These are phyloP conservation scores for Esox lucius DNA, from an alignment of 2,797 vertebrate genomes.

Conservation along the genomic window DNA sequence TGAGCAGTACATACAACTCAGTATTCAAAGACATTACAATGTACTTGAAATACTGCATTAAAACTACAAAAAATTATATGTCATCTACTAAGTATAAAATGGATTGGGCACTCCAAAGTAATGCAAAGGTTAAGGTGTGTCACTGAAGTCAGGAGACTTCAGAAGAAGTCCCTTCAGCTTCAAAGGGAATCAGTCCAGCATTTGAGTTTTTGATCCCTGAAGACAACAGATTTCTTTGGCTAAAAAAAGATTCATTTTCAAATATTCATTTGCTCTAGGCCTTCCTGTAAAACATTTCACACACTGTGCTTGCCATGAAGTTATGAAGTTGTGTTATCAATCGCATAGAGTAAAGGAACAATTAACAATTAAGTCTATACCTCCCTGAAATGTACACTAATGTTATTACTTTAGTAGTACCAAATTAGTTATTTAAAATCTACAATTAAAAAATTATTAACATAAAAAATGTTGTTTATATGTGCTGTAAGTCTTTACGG, in stretches of 20 bases:
- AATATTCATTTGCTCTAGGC: slow-evolving; percentile 44
- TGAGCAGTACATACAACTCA: slow-evolving; percentile 7
- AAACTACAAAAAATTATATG: slow-evolving; percentile 5
- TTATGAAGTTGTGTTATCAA: slow-evolving; percentile 62
- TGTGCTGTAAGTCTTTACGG: too few relatives aligned
- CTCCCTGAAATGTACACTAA: slow-evolving; percentile 7
- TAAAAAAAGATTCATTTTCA: slow-evolving; percentile 67
- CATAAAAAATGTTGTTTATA: too few relatives aligned
- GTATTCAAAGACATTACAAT: slow-evolving; percentile 7
- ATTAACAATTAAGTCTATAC: slow-evolving; percentile 36
- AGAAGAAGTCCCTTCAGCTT: slow-evolving; percentile 53
- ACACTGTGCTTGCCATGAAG: slow-evolving; percentile 47
- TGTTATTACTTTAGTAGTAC: slow-evolving; percentile 8
- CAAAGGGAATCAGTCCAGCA: slow-evolving; percentile 60
- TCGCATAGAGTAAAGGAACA: slow-evolving; percentile 25
- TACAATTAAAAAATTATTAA: too few relatives aligned
- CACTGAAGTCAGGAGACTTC: slow-evolving; percentile 63
- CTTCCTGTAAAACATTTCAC: slow-evolving; percentile 57
- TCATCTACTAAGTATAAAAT: slow-evolving; percentile 32
- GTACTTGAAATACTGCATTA: background rate
- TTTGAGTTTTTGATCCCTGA: slow-evolving; percentile 69
- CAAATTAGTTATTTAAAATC: slow-evolving; percentile 36
- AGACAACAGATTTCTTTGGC: slow-evolving; percentile 69
- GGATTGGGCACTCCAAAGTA: slow-evolving; percentile 47
- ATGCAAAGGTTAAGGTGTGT: slow-evolving; percentile 53